Percentiles rank a stretch among this genome's conserved stretches.
These are phyloP conservation scores for Aldrovandia affinis DNA, from an alignment of 2,797 vertebrate genomes.

Conservation along the genomic window DNA sequence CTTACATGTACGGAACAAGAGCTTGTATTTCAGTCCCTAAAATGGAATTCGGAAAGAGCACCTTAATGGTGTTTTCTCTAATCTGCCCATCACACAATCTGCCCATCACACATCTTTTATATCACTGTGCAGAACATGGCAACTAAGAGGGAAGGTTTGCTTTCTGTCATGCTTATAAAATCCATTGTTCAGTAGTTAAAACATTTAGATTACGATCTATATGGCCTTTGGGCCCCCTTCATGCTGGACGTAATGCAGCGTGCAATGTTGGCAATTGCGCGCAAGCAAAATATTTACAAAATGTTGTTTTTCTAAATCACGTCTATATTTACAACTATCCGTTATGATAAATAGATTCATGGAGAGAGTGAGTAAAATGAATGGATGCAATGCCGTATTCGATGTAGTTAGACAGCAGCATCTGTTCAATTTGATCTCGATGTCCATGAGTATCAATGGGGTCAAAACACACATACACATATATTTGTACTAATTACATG, in stretches of 20 bases:
- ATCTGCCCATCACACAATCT: neutral
- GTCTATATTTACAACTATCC: neutral
- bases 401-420: neutral
- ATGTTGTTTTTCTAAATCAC: neutral
- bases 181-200: neutral
- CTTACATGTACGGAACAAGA: slow-evolving; percentile 66
- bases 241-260: neutral
- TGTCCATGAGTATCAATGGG: neutral
- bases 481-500: neutral
- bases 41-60: slow-evolving; percentile 56
- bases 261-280: too few species aligned
- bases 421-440: neutral
- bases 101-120: neutral
- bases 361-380: neutral
- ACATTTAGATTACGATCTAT: neutral
- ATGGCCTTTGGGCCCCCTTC: neutral
- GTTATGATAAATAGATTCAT: neutral
- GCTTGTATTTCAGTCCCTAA: slow-evolving; percentile 60
- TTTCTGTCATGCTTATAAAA: slow-evolving; percentile 56
- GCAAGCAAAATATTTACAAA: neutral
- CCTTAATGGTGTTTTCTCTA: slow-evolving; percentile 57
- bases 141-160: neutral
- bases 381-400: neutral
- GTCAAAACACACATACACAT: neutral
- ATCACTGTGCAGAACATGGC: neutral